Evolutionary conservation across 2,113 vertebrate species (phyloP).

Genomic region (Cettia cetti): DNA sequence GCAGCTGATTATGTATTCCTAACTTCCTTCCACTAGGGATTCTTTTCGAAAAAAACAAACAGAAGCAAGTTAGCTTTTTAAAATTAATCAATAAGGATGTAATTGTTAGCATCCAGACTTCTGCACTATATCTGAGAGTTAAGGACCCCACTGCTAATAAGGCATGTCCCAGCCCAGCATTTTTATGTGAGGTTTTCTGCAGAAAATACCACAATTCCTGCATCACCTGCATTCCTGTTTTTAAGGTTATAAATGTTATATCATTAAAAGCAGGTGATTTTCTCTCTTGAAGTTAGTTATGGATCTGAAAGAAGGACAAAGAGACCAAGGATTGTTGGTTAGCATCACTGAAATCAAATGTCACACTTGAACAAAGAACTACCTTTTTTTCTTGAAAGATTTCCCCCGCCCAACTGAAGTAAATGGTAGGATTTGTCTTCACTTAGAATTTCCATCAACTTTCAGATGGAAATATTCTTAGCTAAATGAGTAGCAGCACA

Average conservation of each 20-base stretch:
- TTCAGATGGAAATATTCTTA: neutral
- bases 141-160: neutral
- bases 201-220: neutral
- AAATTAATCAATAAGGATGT: neutral
- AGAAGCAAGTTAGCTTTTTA: neutral
- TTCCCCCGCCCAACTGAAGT: accelerated
- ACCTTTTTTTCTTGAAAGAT: neutral
- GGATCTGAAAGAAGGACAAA: neutral
- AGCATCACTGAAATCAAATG: neutral
- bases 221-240: neutral
- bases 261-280: neutral
- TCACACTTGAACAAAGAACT: neutral
- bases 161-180: neutral
- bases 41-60: neutral
- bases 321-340: neutral
- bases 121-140: neutral
- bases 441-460: neutral
- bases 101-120: neutral
- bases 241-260: neutral
- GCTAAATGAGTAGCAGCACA: neutral
- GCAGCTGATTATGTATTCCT: neutral
- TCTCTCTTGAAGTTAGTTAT: neutral
- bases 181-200: neutral
- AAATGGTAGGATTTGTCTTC: neutral
- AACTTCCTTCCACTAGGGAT: neutral